Conservation (phyloP, 2,888 invertebrate genomes). For the Cantharis rustica region DNA sequence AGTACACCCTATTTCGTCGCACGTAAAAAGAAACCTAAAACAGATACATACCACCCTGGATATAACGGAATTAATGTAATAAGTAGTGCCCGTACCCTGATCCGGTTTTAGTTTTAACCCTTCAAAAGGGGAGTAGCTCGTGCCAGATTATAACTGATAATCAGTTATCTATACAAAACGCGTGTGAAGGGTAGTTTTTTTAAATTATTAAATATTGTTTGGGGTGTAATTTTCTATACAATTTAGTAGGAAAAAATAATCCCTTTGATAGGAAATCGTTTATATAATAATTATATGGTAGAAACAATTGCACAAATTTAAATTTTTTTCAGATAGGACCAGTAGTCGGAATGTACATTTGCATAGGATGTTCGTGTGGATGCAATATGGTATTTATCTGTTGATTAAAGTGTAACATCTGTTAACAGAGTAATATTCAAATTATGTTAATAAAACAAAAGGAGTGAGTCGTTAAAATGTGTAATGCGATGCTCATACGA, state of each 20-base stretch:
- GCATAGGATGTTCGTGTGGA: slow-evolving; percentile 2
- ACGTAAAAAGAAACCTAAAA: slow-evolving; percentile 5
- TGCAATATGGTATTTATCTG: slow-evolving; percentile 15
- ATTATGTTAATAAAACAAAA: slow-evolving; percentile 18
- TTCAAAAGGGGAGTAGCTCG: slow-evolving; percentile 8
- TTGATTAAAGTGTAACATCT: slow-evolving; percentile 13
- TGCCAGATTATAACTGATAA: slow-evolving; percentile 18
- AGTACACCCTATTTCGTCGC: slow-evolving; percentile 4
- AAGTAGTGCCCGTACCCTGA: slow-evolving; percentile 1
- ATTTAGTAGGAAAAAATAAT: background rate
- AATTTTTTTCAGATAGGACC: background rate
- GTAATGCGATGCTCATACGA: slow-evolving; percentile 8
- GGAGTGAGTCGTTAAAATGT: slow-evolving; percentile 1
- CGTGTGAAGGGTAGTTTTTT: slow-evolving; percentile 7
- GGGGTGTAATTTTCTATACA: background rate
- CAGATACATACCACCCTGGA: slow-evolving; percentile 6
- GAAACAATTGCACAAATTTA: background rate
- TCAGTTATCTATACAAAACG: slow-evolving; percentile 14
- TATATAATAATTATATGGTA: background rate
- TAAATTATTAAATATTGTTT: background rate
- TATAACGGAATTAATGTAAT: slow-evolving; percentile 17
- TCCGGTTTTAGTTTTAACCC: slow-evolving; percentile 19
- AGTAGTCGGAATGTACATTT: slow-evolving; percentile 3
- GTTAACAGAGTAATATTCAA: slow-evolving; percentile 12
- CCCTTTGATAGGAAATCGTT: background rate